Percentiles rank a stretch among this genome's conserved stretches.
Evolutionary conservation across 2,888 invertebrate species (phyloP).

Genomic region (Volucella zonaria): DNA sequence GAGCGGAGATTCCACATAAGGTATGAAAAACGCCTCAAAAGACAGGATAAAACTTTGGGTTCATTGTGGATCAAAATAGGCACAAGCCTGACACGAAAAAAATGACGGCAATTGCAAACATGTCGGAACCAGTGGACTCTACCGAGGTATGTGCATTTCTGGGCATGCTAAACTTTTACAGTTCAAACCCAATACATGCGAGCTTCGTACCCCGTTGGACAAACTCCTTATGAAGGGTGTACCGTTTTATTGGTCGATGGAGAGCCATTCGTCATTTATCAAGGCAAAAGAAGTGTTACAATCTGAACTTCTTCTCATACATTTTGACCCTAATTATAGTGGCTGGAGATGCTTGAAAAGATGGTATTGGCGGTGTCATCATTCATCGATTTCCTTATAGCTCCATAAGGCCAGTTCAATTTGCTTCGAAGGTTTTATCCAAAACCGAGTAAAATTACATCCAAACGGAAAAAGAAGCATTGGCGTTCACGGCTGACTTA

Average conservation of each 20-base stretch:
- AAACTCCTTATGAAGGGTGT: background rate
- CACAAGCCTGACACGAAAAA: too few relatives aligned
- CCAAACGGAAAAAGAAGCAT: constrained; percentile 78
- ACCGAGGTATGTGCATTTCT: constrained; percentile 25
- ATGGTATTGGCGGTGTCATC: constrained; percentile 33
- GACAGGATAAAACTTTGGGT: constrained; percentile 44
- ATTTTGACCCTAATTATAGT: constrained; percentile 42
- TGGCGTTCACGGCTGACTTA: too few relatives aligned
- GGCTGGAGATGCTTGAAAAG: constrained; percentile 46
- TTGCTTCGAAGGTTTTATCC: too few relatives aligned
- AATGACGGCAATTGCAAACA: too few relatives aligned
- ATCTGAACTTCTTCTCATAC: too few relatives aligned
- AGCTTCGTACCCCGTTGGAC: background rate
- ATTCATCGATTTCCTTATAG: too few relatives aligned
- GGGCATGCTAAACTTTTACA: constrained; percentile 42
- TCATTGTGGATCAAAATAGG: constrained; percentile 41
- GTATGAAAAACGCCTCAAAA: constrained; percentile 52
- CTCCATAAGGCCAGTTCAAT: too few relatives aligned
- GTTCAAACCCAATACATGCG: too few relatives aligned
- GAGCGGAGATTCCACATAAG: constrained; percentile 58
- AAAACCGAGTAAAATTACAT: constrained; percentile 77
- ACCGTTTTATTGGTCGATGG: constrained; percentile 18
- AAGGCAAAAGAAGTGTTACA: too few relatives aligned
- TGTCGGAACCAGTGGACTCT: constrained; percentile 41
- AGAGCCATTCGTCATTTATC: too few relatives aligned